A percentile compares a stretch with the other conserved stretches of the same genome.
Conservation (phyloP, 1,140 invertebrate genomes). For the Drosophila triauraria region DNA sequence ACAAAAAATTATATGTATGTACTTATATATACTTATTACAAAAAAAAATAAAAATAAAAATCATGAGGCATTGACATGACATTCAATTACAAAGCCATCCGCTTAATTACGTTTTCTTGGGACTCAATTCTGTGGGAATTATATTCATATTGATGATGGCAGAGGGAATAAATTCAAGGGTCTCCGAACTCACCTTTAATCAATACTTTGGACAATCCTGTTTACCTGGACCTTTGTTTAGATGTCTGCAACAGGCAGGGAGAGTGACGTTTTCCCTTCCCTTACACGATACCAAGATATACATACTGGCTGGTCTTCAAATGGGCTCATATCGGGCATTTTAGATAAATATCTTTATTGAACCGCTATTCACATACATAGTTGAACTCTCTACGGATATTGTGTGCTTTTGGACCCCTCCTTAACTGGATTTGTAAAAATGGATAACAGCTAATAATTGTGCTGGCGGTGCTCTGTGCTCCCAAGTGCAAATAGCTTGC, state of each 20-base stretch:
- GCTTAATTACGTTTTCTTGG: conserved; percentile 23
- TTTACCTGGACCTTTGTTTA: not conserved
- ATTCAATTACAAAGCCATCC: conserved; percentile 59
- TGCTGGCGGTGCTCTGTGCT: conserved; percentile 24
- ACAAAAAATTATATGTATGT: conserved; percentile 60
- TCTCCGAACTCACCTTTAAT: conserved; percentile 37
- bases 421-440: conserved; percentile 23
- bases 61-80: conserved; percentile 71
- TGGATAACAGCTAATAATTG: conserved; percentile 61
- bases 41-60: conserved; percentile 44
- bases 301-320: not conserved
- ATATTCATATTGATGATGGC: conserved; percentile 8
- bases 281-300: conserved; percentile 2
- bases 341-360: conserved; percentile 29
- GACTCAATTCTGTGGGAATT: conserved; percentile 11
- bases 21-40: conserved; percentile 73
- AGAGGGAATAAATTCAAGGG: conserved; percentile 11
- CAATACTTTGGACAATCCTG: conserved; percentile 20
- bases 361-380: conserved; percentile 21
- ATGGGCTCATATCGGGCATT: not conserved
- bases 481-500: conserved; percentile 50
- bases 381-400: conserved; percentile 5
- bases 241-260: conserved; percentile 27
- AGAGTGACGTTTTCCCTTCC: conserved; percentile 1
- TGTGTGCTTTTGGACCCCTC: conserved; percentile 17